Percentiles rank a stretch among this genome's conserved stretches.
These are phyloP conservation scores for Metaphire vulgaris DNA, from an alignment of 1,140 invertebrate species.

Conservation along the genomic window DNA sequence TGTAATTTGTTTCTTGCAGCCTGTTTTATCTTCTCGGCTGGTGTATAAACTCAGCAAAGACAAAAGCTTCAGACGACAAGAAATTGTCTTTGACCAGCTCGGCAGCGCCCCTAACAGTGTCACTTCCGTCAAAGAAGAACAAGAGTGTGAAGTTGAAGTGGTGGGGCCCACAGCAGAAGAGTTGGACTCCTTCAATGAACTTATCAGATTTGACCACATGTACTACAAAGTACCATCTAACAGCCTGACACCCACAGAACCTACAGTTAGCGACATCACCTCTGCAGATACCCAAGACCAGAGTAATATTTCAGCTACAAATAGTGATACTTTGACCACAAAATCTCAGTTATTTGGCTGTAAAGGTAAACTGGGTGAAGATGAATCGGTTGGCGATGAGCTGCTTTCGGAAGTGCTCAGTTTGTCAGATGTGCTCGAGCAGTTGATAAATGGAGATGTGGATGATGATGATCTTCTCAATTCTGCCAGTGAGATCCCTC, in stretches of 20 bases:
- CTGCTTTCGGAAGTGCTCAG: too few relatives aligned
- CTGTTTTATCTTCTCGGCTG: not conserved
- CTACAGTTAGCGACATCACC: not conserved
- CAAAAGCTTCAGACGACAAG: not conserved
- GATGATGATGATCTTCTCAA: too few relatives aligned
- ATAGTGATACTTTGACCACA: too few relatives aligned
- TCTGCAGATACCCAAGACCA: not conserved
- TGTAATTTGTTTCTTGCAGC: not conserved
- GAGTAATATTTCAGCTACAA: too few relatives aligned
- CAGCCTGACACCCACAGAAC: not conserved
- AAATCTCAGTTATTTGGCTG: too few relatives aligned
- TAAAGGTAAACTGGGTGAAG: too few relatives aligned
- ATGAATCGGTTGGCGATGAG: too few relatives aligned
- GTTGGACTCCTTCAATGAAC: slow-evolving; percentile 53
- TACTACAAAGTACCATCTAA: slow-evolving; percentile 42
- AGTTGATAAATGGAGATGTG: too few relatives aligned
- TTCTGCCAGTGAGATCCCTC: too few relatives aligned
- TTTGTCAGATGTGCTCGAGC: too few relatives aligned
- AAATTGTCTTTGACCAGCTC: not conserved
- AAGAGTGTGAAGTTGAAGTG: slow-evolving; percentile 32
- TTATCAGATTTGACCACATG: slow-evolving; percentile 50
- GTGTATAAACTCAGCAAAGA: not conserved
- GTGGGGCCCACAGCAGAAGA: slow-evolving; percentile 52
- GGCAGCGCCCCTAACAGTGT: not conserved
- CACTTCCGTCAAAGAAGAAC: not conserved